Conservation (phyloP, 2,888 invertebrate genomes). For the Hirtodrosophila histrioides region DNA sequence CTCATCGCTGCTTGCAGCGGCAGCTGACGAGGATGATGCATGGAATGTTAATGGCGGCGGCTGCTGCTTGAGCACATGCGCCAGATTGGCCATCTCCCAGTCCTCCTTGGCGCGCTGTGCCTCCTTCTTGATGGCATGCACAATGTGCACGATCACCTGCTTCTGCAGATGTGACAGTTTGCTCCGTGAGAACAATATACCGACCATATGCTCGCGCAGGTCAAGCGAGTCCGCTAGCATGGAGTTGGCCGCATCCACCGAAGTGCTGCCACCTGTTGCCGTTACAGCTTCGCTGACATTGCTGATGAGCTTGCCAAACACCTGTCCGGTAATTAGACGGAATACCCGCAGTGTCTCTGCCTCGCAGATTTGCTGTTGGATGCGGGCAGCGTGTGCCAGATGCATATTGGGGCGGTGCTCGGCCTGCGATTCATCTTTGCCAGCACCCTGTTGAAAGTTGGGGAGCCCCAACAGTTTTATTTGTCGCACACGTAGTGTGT, state of each 20-base stretch:
- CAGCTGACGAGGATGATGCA: not conserved
- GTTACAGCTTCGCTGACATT: constrained; percentile 83
- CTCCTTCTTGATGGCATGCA: constrained; percentile 95
- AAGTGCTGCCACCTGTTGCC: constrained; percentile 11
- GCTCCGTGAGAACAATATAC: constrained; percentile 96
- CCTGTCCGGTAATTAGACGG: constrained; percentile 92
- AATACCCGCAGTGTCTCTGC: constrained; percentile 96
- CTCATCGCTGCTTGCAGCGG: constrained; percentile 85
- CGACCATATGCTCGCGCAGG: constrained; percentile 97
- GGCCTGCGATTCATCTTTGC: constrained; percentile 15
- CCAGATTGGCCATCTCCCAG: constrained; percentile 89
- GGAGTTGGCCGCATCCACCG: constrained; percentile 58
- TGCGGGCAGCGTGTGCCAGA: constrained; percentile 83
- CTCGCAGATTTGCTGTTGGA: constrained; percentile 95
- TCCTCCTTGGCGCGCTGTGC: constrained; percentile 94
- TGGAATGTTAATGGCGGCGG: constrained; percentile 52
- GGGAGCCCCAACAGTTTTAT: constrained; percentile 88
- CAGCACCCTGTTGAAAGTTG: constrained; percentile 47
- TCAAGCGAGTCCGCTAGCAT: constrained; percentile 87
- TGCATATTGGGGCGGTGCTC: constrained; percentile 77
- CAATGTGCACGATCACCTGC: constrained; percentile 95
- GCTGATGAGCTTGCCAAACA: constrained; percentile 93
- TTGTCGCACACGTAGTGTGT: constrained; percentile 94
- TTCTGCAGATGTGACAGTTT: constrained; percentile 96
- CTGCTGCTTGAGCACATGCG: constrained; percentile 74